Base-by-base conservation (phyloP, 1,140 invertebrate species). In the Drosophila insularis region DNA sequence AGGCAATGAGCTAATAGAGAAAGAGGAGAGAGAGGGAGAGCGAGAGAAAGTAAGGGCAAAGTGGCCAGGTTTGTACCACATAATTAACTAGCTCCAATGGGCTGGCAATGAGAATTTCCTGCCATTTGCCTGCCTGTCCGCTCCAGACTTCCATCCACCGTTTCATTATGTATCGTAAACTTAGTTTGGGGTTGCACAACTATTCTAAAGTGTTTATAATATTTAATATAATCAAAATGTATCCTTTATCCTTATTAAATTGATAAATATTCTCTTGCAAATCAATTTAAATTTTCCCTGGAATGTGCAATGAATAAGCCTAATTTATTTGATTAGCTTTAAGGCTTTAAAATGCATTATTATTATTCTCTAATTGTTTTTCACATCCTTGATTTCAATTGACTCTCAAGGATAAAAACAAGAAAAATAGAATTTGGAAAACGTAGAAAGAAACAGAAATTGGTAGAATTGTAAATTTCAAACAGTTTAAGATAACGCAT, bases 71-170 rank as follows among this genome's bases (percentile, higher is more conserved):
- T 66, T 56, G 27, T 46, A 46, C 43, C 65, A 35, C 71, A 71
- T 85, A 85, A 84, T 84, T 84, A 84, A 84, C 81, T 77, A 85
- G 81, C 73, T 74, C 69, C 81, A 77, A 81, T 81, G 77, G 72
- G 35, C 68, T 75, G 80, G 73, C 64, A 75, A 75, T 75, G 72
- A 75, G 64, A 50, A 50, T 75, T 75, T 68, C 37, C 73, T 65
- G 53, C 6, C 35, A 40, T 50, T 50, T 50, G 17, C 17, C 43
- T 50, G 43, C 43, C 17, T 50, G 43, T 50, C 43, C 19, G 17
- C 8, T 8, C 0, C 43, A 50, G 3, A 1, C 8, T 50, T 19
- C 17, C 43, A 17, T 50, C 17, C 17, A 50, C 3, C 43, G 21
- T 21, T 21, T 50, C 43, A 21, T 19, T 17, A 10, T 21, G 43